Evolutionary conservation across 2,888 invertebrate species (phyloP).

Genomic region (Candidula unifasciata): DNA sequence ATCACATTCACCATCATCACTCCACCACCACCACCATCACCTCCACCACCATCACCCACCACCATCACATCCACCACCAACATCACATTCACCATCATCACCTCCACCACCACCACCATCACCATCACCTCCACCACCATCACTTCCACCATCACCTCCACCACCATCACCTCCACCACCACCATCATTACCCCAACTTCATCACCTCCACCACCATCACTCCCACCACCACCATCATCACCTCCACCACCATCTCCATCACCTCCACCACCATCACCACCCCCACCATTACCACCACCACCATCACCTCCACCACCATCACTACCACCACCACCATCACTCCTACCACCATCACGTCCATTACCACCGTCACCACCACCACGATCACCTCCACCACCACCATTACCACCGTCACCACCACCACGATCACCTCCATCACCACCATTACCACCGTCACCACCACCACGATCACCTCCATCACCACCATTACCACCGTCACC

Average conservation of each 20-base stretch:
- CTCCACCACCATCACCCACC: neutral
- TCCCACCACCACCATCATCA: neutral
- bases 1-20: neutral
- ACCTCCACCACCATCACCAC: neutral
- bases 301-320: neutral
- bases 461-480: neutral
- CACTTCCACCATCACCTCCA: too few species aligned
- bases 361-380: neutral
- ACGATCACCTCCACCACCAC: neutral
- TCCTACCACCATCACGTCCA: neutral
- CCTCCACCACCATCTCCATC: neutral
- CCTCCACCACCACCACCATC: conserved; percentile 2
- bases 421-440: neutral
- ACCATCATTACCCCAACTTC: neutral
- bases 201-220: neutral
- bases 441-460: neutral
- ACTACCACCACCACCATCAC: neutral
- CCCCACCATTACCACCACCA: neutral
- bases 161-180: neutral
- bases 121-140: conserved; percentile 8
- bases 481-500: too few species aligned
- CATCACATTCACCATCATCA: neutral
- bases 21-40: neutral
- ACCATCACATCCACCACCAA: too few species aligned
- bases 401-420: neutral